Evolutionary conservation across 2,113 vertebrate genomes (phyloP).

Genomic region (Pithys albifrons): DNA sequence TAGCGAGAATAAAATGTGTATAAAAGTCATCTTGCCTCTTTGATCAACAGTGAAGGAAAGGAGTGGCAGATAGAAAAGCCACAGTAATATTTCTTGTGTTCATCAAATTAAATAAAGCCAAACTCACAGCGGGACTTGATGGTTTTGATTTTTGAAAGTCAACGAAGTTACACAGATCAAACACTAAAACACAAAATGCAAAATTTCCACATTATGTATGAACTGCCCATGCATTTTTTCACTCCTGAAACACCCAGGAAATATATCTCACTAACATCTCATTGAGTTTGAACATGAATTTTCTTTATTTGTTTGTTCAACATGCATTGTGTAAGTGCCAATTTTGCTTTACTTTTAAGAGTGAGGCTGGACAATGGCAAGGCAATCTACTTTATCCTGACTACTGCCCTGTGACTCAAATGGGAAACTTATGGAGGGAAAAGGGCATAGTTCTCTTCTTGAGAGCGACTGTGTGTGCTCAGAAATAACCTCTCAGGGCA

Average conservation of each 20-base stretch:
- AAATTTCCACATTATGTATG: background rate
- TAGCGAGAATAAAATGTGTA: background rate
- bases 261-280: background rate
- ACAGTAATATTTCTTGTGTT: background rate
- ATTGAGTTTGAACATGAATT: background rate
- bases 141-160: background rate
- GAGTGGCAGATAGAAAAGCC: background rate
- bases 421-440: background rate
- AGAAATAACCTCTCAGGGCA: background rate
- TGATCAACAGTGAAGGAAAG: background rate
- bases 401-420: background rate
- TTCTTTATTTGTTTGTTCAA: background rate
- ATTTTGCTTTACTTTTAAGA: background rate
- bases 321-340: background rate
- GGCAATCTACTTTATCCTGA: background rate
- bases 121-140: background rate
- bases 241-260: background rate
- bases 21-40: background rate
- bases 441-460: background rate
- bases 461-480: background rate
- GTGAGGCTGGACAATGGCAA: background rate
- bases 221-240: rapidly evolving
- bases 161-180: background rate
- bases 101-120: background rate
- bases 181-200: background rate